phyloP scores from a whole-genome alignment of 2,113 vertebrate genomes.

The Baryphthengus martii region DNA sequence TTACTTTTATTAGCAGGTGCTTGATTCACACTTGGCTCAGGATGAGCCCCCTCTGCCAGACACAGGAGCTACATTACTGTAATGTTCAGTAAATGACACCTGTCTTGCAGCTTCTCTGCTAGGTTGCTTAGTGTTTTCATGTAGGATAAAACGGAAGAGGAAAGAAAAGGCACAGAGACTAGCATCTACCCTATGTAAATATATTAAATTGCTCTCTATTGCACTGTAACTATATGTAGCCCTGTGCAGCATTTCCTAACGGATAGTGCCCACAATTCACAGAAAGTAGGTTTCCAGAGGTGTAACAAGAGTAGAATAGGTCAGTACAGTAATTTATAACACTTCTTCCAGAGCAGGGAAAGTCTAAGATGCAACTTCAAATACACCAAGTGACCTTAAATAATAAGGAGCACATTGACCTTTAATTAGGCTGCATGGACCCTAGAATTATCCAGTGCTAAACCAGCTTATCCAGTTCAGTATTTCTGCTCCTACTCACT shows the following conservation, averaged over 20 bases:
- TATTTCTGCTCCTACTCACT: background rate
- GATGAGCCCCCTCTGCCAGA: conserved; percentile 71
- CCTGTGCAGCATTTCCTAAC: background rate
- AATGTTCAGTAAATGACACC: conserved; percentile 68
- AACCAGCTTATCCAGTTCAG: background rate
- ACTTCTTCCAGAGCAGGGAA: background rate
- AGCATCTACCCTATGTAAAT: background rate
- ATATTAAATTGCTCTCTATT: background rate
- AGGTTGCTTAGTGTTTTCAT: conserved; percentile 52
- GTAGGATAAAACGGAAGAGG: background rate
- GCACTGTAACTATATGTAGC: background rate
- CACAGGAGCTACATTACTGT: conserved; percentile 47
- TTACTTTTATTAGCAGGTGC: conserved; percentile 55
- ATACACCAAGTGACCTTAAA: background rate
- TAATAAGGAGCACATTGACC: background rate
- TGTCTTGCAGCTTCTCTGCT: conserved; percentile 60
- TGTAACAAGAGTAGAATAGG: background rate
- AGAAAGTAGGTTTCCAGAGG: background rate
- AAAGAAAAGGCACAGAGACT: background rate
- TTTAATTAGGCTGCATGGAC: background rate
- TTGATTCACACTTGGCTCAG: conserved; percentile 71
- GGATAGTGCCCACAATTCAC: background rate
- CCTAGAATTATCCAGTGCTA: background rate
- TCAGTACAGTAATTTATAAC: background rate
- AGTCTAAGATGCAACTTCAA: background rate